Evolutionary conservation across 1,140 invertebrate genomes (phyloP).

Genomic region (Tribolium castaneum): DNA sequence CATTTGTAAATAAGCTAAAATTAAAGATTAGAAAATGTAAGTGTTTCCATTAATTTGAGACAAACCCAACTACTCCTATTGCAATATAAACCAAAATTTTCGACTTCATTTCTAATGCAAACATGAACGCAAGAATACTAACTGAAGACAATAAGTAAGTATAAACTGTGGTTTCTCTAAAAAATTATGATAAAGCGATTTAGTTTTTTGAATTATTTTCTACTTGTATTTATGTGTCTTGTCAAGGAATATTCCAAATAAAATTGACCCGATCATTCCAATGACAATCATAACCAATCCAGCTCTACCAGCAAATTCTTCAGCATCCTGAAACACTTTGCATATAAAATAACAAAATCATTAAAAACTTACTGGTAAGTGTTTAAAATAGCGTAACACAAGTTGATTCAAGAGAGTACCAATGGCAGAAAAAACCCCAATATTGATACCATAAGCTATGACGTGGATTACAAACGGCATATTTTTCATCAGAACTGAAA

Average conservation of each 20-base stretch:
- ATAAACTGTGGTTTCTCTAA: conserved; percentile 50
- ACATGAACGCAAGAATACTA: conserved; percentile 44
- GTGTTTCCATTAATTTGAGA: not conserved
- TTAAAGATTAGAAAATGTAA: conserved; percentile 2
- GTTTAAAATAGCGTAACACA: conserved; percentile 41
- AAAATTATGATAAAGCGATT: not conserved
- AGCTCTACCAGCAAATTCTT: conserved; percentile 74
- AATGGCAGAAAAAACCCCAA: conserved; percentile 53
- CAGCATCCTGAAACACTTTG: conserved; percentile 50
- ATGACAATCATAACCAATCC: conserved; percentile 76
- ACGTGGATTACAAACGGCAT: conserved; percentile 50
- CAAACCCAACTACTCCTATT: conserved; percentile 50
- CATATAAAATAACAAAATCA: not conserved
- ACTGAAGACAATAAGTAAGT: conserved; percentile 47
- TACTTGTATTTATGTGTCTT: conserved; percentile 68
- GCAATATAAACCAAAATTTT: conserved; percentile 49
- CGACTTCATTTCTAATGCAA: conserved; percentile 47
- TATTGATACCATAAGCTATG: conserved; percentile 49
- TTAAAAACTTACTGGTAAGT: conserved; percentile 51
- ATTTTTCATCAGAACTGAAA: conserved; percentile 44
- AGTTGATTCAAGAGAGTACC: conserved; percentile 55
- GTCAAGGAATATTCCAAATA: conserved; percentile 77
- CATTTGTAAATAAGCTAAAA: conserved; percentile 52
- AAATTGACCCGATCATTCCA: conserved; percentile 77
- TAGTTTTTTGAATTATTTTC: not conserved